Conservation (phyloP, 2,797 vertebrate genomes). For the Clarias pachynema region DNA sequence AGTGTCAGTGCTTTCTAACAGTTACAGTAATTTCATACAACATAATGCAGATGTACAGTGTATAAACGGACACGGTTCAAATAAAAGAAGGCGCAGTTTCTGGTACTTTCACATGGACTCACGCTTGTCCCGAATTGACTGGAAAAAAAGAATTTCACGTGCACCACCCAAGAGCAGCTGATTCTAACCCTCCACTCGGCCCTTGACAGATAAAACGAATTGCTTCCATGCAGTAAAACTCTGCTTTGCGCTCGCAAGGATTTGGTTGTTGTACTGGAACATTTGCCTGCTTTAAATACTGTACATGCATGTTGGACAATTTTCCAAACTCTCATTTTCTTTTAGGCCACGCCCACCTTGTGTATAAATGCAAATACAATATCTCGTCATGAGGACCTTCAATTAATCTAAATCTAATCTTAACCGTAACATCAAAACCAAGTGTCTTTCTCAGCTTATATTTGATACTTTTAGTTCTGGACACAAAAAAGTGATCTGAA, state of each 20-base stretch:
- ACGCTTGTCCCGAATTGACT: slow-evolving; percentile 17
- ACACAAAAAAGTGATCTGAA: not conserved
- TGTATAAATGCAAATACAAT: not conserved
- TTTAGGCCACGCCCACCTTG: not conserved
- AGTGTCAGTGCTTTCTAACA: not conserved
- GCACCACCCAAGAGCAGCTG: slow-evolving; percentile 8
- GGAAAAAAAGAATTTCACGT: slow-evolving; percentile 22
- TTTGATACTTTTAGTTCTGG: not conserved
- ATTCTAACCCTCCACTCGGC: not conserved
- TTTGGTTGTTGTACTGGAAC: not conserved
- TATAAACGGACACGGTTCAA: not conserved
- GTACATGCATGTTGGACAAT: not conserved
- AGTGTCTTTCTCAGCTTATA: not conserved
- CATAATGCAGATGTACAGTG: not conserved
- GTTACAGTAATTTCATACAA: not conserved
- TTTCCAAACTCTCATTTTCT: not conserved
- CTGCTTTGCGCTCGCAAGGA: not conserved
- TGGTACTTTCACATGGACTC: not conserved
- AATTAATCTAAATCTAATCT: not conserved
- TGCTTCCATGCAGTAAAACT: not conserved
- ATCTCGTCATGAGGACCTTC: not conserved
- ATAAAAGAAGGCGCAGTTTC: not conserved
- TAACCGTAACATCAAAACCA: not conserved
- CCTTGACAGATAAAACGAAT: slow-evolving; percentile 8
- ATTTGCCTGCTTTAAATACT: not conserved